Conservation (phyloP, 53 echinoderm and acorn worm genomes). For the Astropecten irregularis region DNA sequence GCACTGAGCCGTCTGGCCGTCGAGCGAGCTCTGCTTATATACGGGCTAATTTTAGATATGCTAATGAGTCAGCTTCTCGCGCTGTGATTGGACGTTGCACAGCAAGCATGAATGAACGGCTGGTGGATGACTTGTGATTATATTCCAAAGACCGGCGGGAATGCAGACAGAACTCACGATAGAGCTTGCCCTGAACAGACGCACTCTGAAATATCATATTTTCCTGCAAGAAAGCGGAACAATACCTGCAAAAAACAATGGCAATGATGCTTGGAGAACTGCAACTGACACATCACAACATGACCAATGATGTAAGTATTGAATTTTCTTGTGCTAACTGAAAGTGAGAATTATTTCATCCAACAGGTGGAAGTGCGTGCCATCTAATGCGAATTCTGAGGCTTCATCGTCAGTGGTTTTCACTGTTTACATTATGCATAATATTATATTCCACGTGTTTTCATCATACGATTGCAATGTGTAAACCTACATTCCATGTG, state of each 20-base stretch:
- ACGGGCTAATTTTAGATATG: slow-evolving; percentile 59
- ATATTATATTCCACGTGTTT: neutral
- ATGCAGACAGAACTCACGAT: slow-evolving; percentile 15
- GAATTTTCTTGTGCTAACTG: too few relatives aligned
- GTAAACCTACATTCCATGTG: too few relatives aligned
- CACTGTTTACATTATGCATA: slow-evolving; percentile 4
- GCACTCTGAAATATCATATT: too few relatives aligned
- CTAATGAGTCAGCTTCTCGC: neutral
- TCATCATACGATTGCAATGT: too few relatives aligned
- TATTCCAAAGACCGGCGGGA: slow-evolving; percentile 51
- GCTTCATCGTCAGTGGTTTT: too few relatives aligned
- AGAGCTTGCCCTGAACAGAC: neutral
- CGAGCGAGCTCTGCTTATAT: slow-evolving; percentile 44
- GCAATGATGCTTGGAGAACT: slow-evolving; percentile 23
- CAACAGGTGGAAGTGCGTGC: too few relatives aligned
- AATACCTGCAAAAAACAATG: slow-evolving; percentile 48
- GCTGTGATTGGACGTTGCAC: neutral
- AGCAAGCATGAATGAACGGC: slow-evolving; percentile 43
- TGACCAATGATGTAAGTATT: slow-evolving; percentile 44
- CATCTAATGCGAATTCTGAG: too few relatives aligned
- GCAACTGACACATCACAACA: slow-evolving; percentile 4
- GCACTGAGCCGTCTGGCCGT: slow-evolving; percentile 47
- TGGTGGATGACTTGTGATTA: slow-evolving; percentile 39
- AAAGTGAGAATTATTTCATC: too few relatives aligned
- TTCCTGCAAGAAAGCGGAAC: slow-evolving; percentile 28